Conservation (phyloP, 1,140 invertebrate species). For the Diorhabda sublineata region DNA sequence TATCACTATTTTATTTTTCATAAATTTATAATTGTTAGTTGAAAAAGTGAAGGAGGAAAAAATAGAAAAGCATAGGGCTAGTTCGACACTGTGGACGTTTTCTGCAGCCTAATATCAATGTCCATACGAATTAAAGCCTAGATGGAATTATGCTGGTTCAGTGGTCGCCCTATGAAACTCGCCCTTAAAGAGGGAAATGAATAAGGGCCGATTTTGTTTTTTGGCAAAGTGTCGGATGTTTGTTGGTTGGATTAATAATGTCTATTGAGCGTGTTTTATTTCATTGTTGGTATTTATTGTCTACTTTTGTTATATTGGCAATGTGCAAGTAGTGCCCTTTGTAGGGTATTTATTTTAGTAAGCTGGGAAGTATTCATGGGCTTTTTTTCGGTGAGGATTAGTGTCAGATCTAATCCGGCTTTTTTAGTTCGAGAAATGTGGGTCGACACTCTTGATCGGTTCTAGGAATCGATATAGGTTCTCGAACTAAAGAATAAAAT, state of each 20-base stretch:
- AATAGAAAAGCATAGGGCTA: background rate
- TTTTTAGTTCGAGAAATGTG: conserved; percentile 24
- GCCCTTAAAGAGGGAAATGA: conserved; percentile 18
- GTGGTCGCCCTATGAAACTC: conserved; percentile 12
- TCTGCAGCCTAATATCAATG: conserved; percentile 39
- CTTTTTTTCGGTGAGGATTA: conserved; percentile 41
- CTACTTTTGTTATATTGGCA: conserved; percentile 44
- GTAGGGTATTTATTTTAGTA: conserved; percentile 46
- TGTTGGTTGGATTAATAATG: conserved; percentile 44
- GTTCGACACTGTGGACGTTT: conserved; percentile 19
- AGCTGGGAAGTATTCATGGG: conserved; percentile 41
- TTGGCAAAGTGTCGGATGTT: conserved; percentile 42
- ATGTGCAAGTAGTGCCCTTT: conserved; percentile 44
- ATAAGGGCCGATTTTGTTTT: conserved; percentile 30
- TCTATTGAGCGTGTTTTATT: conserved; percentile 48
- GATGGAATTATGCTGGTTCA: conserved; percentile 41
- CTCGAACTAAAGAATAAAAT: background rate
- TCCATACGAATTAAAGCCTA: conserved; percentile 43
- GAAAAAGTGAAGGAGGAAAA: too few relatives aligned
- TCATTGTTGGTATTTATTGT: conserved; percentile 46
- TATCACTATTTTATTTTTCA: too few relatives aligned
- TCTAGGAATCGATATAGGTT: conserved; percentile 4
- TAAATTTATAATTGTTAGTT: too few relatives aligned
- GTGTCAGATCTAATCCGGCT: conserved; percentile 37
- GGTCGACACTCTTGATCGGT: conserved; percentile 12